phyloP scores from a whole-genome alignment of 2,888 invertebrate species.

The Tetheella fluctuosa region DNA sequence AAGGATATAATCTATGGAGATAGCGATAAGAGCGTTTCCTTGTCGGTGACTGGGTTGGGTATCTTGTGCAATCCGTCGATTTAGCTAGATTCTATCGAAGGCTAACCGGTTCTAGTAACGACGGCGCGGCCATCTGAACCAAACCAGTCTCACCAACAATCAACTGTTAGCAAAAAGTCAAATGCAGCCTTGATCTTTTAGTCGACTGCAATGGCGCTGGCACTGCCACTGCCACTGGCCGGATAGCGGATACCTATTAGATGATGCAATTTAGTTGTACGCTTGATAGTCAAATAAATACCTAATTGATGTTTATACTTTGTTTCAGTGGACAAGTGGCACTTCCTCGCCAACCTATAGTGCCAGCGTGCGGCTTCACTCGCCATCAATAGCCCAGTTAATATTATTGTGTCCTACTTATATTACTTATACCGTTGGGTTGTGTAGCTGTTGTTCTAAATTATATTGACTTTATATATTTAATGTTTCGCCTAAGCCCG shows the following conservation, averaged over 20 bases:
- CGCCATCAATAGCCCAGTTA: background rate
- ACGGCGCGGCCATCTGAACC: no score
- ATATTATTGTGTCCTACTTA: background rate
- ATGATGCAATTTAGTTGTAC: no score
- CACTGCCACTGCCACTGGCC: no score
- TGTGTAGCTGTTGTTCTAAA: background rate
- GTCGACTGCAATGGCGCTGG: no score
- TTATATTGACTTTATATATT: background rate
- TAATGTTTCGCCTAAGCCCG: background rate
- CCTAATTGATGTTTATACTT: constrained; percentile 10
- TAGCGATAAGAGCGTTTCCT: background rate
- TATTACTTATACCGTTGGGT: background rate
- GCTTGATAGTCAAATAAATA: no score
- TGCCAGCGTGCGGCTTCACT: constrained; percentile 8
- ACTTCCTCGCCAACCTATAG: constrained; percentile 69
- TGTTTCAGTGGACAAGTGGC: constrained; percentile 74
- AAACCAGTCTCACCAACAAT: no score
- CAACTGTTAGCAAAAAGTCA: no score
- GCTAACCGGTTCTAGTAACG: no score
- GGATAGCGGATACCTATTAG: no score
- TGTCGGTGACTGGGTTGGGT: background rate
- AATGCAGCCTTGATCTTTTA: background rate
- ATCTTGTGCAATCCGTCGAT: background rate
- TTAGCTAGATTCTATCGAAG: background rate
- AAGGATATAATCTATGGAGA: background rate